Evolutionary conservation across 2,797 vertebrate genomes (phyloP).

Genomic region (Lutjanus argentimaculatus): DNA sequence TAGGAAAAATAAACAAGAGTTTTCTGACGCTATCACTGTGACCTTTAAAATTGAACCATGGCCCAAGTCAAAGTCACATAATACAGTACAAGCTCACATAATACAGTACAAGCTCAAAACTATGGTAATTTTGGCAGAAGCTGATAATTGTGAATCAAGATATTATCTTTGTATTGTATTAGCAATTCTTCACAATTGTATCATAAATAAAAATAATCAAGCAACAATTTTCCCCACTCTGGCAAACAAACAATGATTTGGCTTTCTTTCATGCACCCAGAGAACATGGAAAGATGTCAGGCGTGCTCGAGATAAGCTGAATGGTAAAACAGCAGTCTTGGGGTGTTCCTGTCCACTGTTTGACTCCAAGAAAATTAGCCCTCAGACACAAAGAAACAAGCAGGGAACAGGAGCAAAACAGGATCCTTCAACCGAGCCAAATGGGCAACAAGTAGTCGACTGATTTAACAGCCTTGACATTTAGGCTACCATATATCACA

Average conservation of each 20-base stretch:
- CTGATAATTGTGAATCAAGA: not conserved
- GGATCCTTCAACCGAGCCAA: conserved; percentile 71
- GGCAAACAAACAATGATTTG: not conserved
- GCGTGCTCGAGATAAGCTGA: conserved; percentile 12
- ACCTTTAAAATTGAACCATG: too few relatives aligned
- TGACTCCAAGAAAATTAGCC: conserved; percentile 41
- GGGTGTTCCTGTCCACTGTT: conserved; percentile 21
- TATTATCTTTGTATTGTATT: not conserved
- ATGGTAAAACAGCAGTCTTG: not conserved
- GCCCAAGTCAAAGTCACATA: not conserved
- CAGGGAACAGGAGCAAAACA: conserved; percentile 66
- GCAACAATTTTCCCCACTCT: not conserved
- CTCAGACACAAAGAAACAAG: conserved; percentile 64
- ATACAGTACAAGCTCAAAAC: not conserved
- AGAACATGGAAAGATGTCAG: not conserved
- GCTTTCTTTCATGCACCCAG: not conserved
- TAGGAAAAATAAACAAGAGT: too few relatives aligned
- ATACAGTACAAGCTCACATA: not conserved
- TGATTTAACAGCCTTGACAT: conserved; percentile 82
- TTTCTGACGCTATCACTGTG: too few relatives aligned
- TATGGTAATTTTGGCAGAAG: not conserved
- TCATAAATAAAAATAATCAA: not conserved
- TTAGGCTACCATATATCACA: conserved; percentile 75
- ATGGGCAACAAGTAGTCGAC: conserved; percentile 64
- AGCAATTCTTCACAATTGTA: not conserved